Evolutionary conservation across 2,888 invertebrate genomes (phyloP).

Genomic region (Anoncus sp.): DNA sequence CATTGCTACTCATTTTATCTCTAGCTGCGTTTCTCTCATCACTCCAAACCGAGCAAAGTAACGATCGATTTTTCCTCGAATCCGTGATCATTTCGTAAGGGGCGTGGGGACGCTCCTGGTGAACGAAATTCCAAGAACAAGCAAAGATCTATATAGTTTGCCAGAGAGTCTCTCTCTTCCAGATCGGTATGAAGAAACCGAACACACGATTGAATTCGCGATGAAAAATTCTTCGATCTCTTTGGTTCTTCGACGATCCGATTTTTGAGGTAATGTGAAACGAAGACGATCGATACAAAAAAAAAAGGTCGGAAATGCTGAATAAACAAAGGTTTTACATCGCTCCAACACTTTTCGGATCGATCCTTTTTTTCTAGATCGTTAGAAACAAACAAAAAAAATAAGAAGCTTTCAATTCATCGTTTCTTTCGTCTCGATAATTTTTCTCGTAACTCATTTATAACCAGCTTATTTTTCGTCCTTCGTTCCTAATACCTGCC

Average conservation of each 20-base stretch:
- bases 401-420: background rate
- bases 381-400: background rate
- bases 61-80: constrained; percentile 34
- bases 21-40: constrained; percentile 5
- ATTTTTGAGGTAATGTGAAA: too few species aligned
- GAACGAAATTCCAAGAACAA: constrained; percentile 23
- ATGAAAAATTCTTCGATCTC: background rate
- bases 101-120: background rate
- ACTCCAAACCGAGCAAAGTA: background rate
- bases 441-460: background rate
- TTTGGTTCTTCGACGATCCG: background rate
- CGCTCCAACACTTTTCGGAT: background rate
- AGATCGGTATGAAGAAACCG: too few species aligned
- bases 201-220: background rate
- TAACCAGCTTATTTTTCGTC: background rate
- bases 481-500: constrained; percentile 3
- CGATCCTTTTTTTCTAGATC: background rate
- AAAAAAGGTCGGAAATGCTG: too few species aligned
- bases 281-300: too few species aligned
- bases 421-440: background rate
- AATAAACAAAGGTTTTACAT: too few species aligned
- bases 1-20: background rate
- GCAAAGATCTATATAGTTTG: background rate
- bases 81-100: background rate
- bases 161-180: background rate